Base-by-base conservation (phyloP, 1,140 invertebrate genomes). In the Drosophila biarmipes region DNA sequence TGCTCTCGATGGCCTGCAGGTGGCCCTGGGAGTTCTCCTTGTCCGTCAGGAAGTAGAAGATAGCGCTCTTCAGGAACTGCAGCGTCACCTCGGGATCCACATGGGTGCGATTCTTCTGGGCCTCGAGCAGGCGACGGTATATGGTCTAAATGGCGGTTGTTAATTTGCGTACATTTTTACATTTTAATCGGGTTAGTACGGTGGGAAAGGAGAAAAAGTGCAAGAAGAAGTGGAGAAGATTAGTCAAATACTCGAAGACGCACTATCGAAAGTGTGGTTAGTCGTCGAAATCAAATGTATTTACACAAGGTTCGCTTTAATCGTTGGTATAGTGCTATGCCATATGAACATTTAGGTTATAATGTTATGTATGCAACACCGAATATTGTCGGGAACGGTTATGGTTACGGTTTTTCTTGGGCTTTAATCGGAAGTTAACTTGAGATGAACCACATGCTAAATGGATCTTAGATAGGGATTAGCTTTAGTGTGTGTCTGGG, bases 21-120 rank as follows among this genome's bases (percentile, higher is more conserved):
- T 98, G 96, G 11, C 96, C 96, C 76, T 96, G 95, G 62, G 95
- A 95, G 89, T 97, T 97, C 80, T 97, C 96, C 74, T 95, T 95
- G 89, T 98, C 96, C 0, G 96, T 97, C 43, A 98, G 93, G 90
- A 97, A 97, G 91, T 98, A 97, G 90, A 97, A 98, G 78, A 98
- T 94, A n/a, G 96, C 96, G 57, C 96, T 97, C 92, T 97, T 97
- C 54, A 98, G 93, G 92, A 98, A 98, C 91, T 97, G 96, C 76
- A 98, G 92, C 7, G 96, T 97, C 64, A 97, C 95, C 92, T 97
- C 96, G 42, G 96, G 96, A 93, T 97, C 96, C 42, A 96, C 94
- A 72, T 93, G 94, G 77, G 93, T 94, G 78, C 85, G 94, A 80
- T 93, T 94, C 80, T 92, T 92, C 91, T 95, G 95, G 35, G 95